Base-by-base conservation (phyloP, 2,113 vertebrate species). In the Otolemur garnettii region DNA sequence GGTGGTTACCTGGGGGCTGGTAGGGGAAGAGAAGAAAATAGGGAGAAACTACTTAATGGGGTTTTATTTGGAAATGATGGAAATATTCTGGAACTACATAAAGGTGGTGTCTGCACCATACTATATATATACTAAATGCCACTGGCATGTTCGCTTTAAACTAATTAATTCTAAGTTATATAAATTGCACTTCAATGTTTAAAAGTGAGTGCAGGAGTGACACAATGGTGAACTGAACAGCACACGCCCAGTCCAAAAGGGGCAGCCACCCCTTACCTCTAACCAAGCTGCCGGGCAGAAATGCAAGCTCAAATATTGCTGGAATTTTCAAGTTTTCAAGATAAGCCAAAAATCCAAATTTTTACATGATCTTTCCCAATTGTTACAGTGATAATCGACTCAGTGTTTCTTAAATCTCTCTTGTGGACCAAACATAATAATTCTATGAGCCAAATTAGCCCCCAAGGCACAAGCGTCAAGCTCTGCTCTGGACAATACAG, bases 31-130 rank as follows among this genome's bases (percentile, higher is more conserved):
- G 12, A 9, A 45, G 1, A 59, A 7, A 85, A 57, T 15, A 10
- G 35, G 45, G 62, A 87, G 26, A 22, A 66, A 64, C 26, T 83
- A 66, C 14, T 53, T 69, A 81, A 82, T 45, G 74, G 35, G n/a
- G 38, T 59, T 68, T 92, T 64, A 92, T 72, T 15, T 57, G 64
- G 42, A 18, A 28, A 64, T 42, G 72, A 78, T 50, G 45, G 82
- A 93, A 91, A 83, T 35, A 90, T 50, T 94, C 77, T 79, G 68
- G 33, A 96, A 94, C 88, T 90, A 94, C 66, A 74, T 0, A 57
- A 15, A 69, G 30, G 42, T 22, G 42, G 28, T 14, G 62, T 45
- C 21, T 85, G 33, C 21, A 74, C 30, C 69, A 66, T 28, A 62
- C 1, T 45, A 45, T 80, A 53, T 84, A 78, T 57, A 18, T 66